phyloP scores from a whole-genome alignment of 2,888 invertebrate species.

The Andrena flavipes region DNA sequence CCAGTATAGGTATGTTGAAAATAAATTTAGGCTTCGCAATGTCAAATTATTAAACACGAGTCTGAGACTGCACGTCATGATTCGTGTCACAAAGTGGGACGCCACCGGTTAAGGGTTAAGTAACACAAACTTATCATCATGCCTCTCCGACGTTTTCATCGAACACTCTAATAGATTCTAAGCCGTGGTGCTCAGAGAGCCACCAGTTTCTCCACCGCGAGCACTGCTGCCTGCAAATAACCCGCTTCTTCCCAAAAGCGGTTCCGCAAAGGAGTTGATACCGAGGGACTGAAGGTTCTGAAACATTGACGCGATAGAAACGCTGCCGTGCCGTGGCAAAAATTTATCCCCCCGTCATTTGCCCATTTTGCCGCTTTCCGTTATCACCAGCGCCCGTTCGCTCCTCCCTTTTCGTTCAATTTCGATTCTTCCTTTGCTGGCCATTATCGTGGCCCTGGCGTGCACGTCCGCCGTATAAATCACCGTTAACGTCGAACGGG shows the following conservation, averaged over 20 bases:
- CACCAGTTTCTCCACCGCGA: not conserved
- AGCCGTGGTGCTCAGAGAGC: too few relatives aligned
- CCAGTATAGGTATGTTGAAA: too few relatives aligned
- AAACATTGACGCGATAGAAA: conserved; percentile 7
- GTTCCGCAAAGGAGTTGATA: not conserved
- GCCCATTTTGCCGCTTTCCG: conserved; percentile 1
- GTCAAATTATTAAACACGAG: too few relatives aligned
- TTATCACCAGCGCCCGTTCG: not conserved
- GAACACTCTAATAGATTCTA: too few relatives aligned
- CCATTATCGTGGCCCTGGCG: not conserved
- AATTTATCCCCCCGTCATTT: conserved; percentile 23
- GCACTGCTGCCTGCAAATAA: not conserved
- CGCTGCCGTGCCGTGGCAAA: not conserved
- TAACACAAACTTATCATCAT: too few relatives aligned
- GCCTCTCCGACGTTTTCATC: too few relatives aligned
- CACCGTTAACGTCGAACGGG: conserved; percentile 5
- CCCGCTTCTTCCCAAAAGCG: not conserved
- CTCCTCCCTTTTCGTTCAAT: not conserved
- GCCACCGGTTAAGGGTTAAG: too few relatives aligned
- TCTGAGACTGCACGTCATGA: too few relatives aligned
- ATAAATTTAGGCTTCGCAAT: too few relatives aligned
- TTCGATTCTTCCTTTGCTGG: conserved; percentile 14
- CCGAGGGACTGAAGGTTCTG: not conserved
- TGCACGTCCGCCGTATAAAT: conserved; percentile 18
- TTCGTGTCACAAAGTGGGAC: too few relatives aligned